Evolutionary conservation across 2,113 vertebrate genomes (phyloP), one percentile per base, ranked within the genome.

Genomic region (Pholis gunnellus): DNA sequence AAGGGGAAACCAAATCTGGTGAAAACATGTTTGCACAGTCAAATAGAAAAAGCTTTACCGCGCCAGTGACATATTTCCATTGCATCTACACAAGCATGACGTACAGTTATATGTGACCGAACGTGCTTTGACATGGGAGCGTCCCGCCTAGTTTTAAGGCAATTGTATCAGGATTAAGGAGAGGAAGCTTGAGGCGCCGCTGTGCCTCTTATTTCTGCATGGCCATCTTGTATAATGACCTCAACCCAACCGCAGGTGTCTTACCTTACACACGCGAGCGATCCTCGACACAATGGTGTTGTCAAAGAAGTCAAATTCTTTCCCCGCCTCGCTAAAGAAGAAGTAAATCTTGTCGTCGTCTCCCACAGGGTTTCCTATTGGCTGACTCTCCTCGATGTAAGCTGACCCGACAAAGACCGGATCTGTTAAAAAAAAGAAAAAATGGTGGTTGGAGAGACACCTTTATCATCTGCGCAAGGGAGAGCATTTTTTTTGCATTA

Each of bases 281-380:
- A 99, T 95, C 79, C 97, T 95, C 2, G 98, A 98, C 79, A 99
- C 97, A 0, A 97, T 95, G 48, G 97, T 97, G 93, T 97, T 97
- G 93, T 98, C 97, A 0, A 99, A 98, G 92, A 98, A 99, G 91
- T 98, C 97, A 0, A 99, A 97, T 84, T 98, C 97, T 84, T 97
- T 97, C 50, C 97, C 97, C 0, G 96, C 97, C 92, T 99, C 98
- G 0, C 97, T 97, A 87, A 99, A 99, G 96, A 99, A 99, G 94
- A 98, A 99, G 95, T 98, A 99, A 78, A 99, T 95, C 92, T 99
- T 98, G 93, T 98, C 96, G 0, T 99, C 97, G 0, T 96, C 96
- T 0, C 96, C 96, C 5, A 95, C 89, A 0, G 89, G 50, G 89
- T 95, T 96, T 48, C 94, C 95, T 0, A 88, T 22, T 0, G 96